Conservation (phyloP, 1,140 invertebrate genomes). For the Drosophila bipectinata region DNA sequence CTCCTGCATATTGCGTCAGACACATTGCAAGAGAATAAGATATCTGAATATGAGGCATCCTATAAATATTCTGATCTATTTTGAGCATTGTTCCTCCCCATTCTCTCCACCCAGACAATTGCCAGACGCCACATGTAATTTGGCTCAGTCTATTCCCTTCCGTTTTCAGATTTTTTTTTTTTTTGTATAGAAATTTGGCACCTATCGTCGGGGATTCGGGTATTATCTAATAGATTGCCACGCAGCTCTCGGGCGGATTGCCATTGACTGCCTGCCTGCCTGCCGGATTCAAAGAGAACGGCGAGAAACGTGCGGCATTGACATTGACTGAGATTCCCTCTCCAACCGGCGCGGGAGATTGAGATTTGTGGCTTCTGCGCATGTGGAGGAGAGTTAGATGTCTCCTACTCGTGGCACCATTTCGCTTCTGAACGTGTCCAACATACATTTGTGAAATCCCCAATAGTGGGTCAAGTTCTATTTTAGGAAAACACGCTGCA, state of each 20-base stretch:
- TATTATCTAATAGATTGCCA: slow-evolving; percentile 56
- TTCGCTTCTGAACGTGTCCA: slow-evolving; percentile 13
- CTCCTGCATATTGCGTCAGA: slow-evolving; percentile 38
- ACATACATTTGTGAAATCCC: slow-evolving; percentile 2
- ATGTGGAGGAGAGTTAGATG: slow-evolving; percentile 26
- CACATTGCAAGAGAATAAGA: slow-evolving; percentile 7
- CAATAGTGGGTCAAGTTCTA: slow-evolving; percentile 62
- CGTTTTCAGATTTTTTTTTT: slow-evolving; percentile 21
- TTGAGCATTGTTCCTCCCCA: slow-evolving; percentile 15
- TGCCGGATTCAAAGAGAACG: slow-evolving; percentile 3
- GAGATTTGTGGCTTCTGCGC: slow-evolving; percentile 13
- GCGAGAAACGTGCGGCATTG: slow-evolving; percentile 1
- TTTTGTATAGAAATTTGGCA: slow-evolving; percentile 53
- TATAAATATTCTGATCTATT: slow-evolving; percentile 38
- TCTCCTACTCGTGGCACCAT: slow-evolving; percentile 9
- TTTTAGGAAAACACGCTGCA: slow-evolving; percentile 40
- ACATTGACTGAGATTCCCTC: slow-evolving; percentile 38
- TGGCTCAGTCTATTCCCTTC: slow-evolving; percentile 25
- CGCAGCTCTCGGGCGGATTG: slow-evolving; percentile 34
- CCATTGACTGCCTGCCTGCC: slow-evolving; percentile 52
- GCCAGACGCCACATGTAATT: slow-evolving; percentile 41
- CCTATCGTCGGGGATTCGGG: slow-evolving; percentile 11
- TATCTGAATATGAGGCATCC: slow-evolving; percentile 32
- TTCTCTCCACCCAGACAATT: slow-evolving; percentile 11
- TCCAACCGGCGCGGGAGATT: slow-evolving; percentile 5